These are phyloP conservation scores for Tribolium freemani DNA, from an alignment of 2,888 invertebrate genomes.

Conservation along the genomic window DNA sequence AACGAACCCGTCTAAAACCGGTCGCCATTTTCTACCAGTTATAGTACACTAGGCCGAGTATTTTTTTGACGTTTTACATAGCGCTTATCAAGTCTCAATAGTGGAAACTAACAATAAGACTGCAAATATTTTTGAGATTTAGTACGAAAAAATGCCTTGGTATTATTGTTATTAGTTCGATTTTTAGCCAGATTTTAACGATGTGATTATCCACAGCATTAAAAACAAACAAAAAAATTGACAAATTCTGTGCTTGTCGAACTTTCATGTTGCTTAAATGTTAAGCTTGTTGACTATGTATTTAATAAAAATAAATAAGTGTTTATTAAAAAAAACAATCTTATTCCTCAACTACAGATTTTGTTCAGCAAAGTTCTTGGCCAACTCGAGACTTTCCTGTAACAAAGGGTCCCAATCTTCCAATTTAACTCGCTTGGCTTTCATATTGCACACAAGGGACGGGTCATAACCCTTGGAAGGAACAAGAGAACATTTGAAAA, in stretches of 20 bases:
- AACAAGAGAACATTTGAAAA: conserved; percentile 72
- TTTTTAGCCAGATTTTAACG: conserved; percentile 37
- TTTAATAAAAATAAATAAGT: conserved; percentile 52
- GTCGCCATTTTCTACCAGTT: conserved; percentile 6
- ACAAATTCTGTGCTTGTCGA: conserved; percentile 47
- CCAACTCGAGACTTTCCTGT: conserved; percentile 73
- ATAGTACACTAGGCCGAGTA: conserved; percentile 9
- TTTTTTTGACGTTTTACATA: conserved; percentile 32
- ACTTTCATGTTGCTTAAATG: conserved; percentile 58
- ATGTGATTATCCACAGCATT: conserved; percentile 29
- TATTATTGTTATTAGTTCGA: conserved; percentile 38
- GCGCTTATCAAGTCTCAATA: conserved; percentile 36
- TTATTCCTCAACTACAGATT: conserved; percentile 53
- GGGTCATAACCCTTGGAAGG: conserved; percentile 74
- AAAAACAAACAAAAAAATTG: conserved; percentile 33
- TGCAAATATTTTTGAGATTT: conserved; percentile 46
- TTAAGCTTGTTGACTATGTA: conserved; percentile 61
- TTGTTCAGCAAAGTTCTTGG: conserved; percentile 70
- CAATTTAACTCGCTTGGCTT: conserved; percentile 73
- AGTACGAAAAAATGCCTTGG: conserved; percentile 41
- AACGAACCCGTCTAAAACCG: not conserved
- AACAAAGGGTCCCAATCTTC: conserved; percentile 75
- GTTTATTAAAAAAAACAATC: conserved; percentile 34
- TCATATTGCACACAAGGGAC: conserved; percentile 76
- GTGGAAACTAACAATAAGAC: conserved; percentile 46